Percentiles rank a stretch among this genome's conserved stretches.
Evolutionary conservation across 1,140 invertebrate genomes (phyloP).

Genomic region (Drosophila albomicans): DNA sequence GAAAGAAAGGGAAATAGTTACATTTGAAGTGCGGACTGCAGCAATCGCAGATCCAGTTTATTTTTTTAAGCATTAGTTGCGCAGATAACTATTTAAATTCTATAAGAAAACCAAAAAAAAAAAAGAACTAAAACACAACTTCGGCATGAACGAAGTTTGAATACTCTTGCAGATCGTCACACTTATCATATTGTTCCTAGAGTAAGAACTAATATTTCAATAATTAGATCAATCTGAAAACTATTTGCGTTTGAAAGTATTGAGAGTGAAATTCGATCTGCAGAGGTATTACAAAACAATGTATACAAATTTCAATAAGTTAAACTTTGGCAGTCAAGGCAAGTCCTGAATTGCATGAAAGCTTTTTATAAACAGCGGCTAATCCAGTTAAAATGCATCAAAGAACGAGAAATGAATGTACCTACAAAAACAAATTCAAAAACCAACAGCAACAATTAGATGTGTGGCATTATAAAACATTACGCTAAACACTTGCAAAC

Average conservation of each 20-base stretch:
- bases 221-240: slow-evolving; percentile 28
- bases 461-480: slow-evolving; percentile 56
- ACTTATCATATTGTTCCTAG: slow-evolving; percentile 24
- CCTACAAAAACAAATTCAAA: slow-evolving; percentile 46
- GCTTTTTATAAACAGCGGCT: slow-evolving; percentile 64
- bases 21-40: slow-evolving; percentile 67
- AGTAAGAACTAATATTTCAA: neutral
- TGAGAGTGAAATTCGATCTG: neutral
- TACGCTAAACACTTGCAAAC: slow-evolving; percentile 68
- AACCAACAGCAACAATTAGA: slow-evolving; percentile 42
- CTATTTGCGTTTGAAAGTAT: neutral
- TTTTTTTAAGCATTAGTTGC: slow-evolving; percentile 83
- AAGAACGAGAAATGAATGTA: slow-evolving; percentile 59
- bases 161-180: slow-evolving; percentile 28
- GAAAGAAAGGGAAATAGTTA: slow-evolving; percentile 63
- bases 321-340: slow-evolving; percentile 49
- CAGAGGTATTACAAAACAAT: slow-evolving; percentile 30
- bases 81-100: slow-evolving; percentile 71
- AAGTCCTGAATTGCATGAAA: slow-evolving; percentile 50
- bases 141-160: slow-evolving; percentile 32
- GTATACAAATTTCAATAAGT: slow-evolving; percentile 69
- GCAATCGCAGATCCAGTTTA: slow-evolving; percentile 63
- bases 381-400: slow-evolving; percentile 51
- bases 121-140: slow-evolving; percentile 13
- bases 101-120: slow-evolving; percentile 67